Evolutionary conservation across 2,888 invertebrate genomes (phyloP).

Genomic region (Rhyacophila evoluta): DNA sequence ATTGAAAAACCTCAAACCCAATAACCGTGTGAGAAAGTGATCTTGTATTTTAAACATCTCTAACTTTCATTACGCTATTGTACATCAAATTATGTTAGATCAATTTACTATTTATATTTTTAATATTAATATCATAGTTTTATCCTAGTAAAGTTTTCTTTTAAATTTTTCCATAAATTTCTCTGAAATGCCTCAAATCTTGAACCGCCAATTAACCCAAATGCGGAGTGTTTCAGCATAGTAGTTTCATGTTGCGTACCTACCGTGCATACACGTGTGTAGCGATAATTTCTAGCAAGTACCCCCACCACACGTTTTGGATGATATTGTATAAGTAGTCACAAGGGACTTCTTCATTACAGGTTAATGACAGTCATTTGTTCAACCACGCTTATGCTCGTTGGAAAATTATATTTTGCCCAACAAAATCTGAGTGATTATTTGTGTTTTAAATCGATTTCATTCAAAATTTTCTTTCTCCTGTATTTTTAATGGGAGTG

Average conservation of each 20-base stretch:
- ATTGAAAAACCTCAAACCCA: too few species aligned
- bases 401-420: background rate
- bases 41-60: too few species aligned
- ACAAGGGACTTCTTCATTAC: slow-evolving; percentile 34
- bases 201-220: background rate
- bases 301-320: background rate
- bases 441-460: too few species aligned
- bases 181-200: background rate
- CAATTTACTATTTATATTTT: too few species aligned
- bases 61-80: too few species aligned
- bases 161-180: too few species aligned
- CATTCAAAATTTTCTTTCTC: too few species aligned
- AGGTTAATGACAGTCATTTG: slow-evolving; percentile 41
- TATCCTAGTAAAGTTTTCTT: too few species aligned
- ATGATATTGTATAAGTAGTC: slow-evolving; percentile 20
- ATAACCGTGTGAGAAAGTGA: too few species aligned
- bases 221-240: background rate
- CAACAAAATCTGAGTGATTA: background rate
- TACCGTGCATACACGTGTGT: background rate
- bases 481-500: too few species aligned
- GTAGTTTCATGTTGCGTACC: background rate
- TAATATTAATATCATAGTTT: too few species aligned
- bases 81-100: too few species aligned
- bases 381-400: slow-evolving; percentile 23
- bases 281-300: background rate